phyloP scores from a whole-genome alignment of 2,113 vertebrate species.

The Apodemus speciosus region DNA sequence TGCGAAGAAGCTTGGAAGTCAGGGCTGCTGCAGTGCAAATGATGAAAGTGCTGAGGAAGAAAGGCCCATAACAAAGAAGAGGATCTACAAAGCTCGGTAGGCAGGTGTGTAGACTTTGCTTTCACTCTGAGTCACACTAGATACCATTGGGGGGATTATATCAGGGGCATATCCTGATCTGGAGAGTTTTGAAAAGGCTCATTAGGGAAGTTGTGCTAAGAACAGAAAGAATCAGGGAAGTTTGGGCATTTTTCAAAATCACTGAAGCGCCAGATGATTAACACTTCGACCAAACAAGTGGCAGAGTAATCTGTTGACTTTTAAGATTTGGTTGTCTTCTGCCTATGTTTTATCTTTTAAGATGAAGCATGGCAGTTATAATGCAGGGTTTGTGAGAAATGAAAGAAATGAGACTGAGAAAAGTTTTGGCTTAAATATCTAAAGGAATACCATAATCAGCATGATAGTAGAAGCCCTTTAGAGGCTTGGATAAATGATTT shows the following conservation, averaged over 20 bases:
- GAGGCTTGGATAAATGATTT: neutral
- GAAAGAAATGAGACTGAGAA: neutral
- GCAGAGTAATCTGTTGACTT: neutral
- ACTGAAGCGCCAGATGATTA: neutral
- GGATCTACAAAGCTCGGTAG: neutral
- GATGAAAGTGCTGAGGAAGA: neutral
- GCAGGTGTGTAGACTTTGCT: neutral
- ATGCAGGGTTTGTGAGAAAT: conserved; percentile 21
- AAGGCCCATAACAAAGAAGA: neutral
- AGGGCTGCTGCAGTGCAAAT: neutral
- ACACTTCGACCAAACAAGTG: neutral
- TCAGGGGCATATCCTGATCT: neutral
- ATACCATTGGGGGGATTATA: neutral
- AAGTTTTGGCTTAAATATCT: conserved; percentile 22
- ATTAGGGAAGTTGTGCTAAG: neutral
- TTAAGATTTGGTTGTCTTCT: conserved; percentile 24
- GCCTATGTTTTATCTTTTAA: neutral
- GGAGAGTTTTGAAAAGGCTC: neutral
- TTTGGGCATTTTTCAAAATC: neutral
- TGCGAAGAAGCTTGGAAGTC: neutral
- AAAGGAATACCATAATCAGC: conserved; percentile 2
- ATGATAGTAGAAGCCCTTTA: neutral
- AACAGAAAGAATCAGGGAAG: neutral
- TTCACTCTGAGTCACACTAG: conserved; percentile 20
- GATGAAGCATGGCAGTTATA: neutral